Evolutionary conservation across 2,113 vertebrate species (phyloP), one percentile per base, ranked within the genome.

Genomic region (Kryptolebias marmoratus): DNA sequence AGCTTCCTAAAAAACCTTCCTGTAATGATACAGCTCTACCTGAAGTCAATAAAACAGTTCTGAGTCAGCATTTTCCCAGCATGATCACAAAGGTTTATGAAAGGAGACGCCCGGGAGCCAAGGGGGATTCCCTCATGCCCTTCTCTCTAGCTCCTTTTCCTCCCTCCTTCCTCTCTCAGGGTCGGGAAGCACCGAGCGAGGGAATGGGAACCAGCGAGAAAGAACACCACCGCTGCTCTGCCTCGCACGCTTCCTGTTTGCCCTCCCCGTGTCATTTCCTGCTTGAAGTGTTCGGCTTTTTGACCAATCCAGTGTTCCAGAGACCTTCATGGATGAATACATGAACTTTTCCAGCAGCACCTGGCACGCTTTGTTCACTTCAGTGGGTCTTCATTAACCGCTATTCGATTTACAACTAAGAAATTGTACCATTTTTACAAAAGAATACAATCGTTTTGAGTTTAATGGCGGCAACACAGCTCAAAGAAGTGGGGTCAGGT

Each of bases 241-340:
- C 59, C 67, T 71, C 66, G 11, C 49, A 44, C 83, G 32, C 83
- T 91, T 91, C 87, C 88, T 89, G 89, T 87, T 75, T 53, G 54
- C 68, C 72, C 60, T 53, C 31, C 74, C 61, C 10, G 44, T 89
- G 83, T 87, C 89, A 86, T 39, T 91, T 92, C 86, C 88, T 83
- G 76, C 50, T 68, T 64, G 30, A 73, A 81, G 77, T 71, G 71
- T 73, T 67, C 61, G 57, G 66, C 54, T 47, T 75, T 74, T 39
- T 1, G 66, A 67, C 86, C 83, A 87, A 79, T 79, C 71, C 47
- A 31, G 45, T 11, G 67, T 22, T 68, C 49, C 59, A 52, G 31
- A 60, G 77, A 69, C 77, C 85, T 76, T 85, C 75, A 27, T 3
- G 36, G 31, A 14, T 9, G 11, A 16, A 57, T 16, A 22, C 10